Evolutionary conservation across 2,797 vertebrate genomes (phyloP).

Genomic region (Syndactyla subalaris): DNA sequence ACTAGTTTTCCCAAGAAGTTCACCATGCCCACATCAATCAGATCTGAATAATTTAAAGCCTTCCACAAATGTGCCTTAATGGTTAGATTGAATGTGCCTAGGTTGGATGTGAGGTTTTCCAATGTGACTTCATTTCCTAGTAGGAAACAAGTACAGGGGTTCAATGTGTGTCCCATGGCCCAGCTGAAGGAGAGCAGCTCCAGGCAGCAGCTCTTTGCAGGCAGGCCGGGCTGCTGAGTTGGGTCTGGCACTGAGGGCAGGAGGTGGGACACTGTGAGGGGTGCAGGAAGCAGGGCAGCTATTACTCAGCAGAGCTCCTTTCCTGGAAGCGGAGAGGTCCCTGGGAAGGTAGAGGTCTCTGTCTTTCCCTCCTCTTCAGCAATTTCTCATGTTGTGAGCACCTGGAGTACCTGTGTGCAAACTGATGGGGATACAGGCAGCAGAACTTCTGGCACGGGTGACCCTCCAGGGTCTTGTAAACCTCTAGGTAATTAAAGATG

Average conservation of each 20-base stretch:
- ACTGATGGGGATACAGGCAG: not conserved
- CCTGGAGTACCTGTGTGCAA: fast-evolving
- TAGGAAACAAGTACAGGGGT: not conserved
- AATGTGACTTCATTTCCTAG: slow-evolving; percentile 31
- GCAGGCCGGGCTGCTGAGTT: not conserved
- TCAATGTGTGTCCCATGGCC: not conserved
- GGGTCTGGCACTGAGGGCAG: fast-evolving
- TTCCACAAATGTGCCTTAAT: slow-evolving; percentile 5
- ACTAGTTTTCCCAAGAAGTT: slow-evolving; percentile 21
- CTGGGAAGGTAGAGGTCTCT: not conserved
- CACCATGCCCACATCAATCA: slow-evolving; percentile 27
- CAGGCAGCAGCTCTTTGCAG: not conserved
- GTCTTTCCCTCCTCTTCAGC: not conserved
- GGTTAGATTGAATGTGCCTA: not conserved
- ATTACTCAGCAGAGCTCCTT: not conserved
- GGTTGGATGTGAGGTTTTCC: slow-evolving; percentile 5
- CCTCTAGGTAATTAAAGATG: not conserved
- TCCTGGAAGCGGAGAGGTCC: not conserved
- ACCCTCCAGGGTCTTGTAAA: not conserved
- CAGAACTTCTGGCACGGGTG: not conserved
- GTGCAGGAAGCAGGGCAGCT: not conserved
- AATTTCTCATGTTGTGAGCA: not conserved
- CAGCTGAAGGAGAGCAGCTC: not conserved
- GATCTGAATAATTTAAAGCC: not conserved
- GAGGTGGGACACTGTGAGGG: not conserved